phyloP scores from a whole-genome alignment of 2,888 invertebrate genomes.

The Brassicogethes aeneus region DNA sequence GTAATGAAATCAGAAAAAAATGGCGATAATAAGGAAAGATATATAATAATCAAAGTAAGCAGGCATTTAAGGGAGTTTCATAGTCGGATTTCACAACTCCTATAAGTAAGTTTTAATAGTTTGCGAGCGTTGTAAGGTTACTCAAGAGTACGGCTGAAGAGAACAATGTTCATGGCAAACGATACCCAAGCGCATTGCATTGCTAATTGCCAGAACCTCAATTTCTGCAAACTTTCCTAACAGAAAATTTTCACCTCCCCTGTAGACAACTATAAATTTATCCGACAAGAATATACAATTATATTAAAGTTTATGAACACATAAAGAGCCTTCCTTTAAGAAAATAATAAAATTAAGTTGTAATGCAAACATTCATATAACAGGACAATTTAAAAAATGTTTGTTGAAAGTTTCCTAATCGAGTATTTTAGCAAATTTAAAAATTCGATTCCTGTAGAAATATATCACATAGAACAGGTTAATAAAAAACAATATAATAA shows the following conservation, averaged over 20 bases:
- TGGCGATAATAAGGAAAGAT: too few species aligned
- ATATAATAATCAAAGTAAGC: too few species aligned
- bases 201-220: slow-evolving; percentile 30
- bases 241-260: not conserved
- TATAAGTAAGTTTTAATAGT: slow-evolving; percentile 28
- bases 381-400: too few species aligned
- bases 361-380: too few species aligned
- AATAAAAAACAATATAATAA: too few species aligned
- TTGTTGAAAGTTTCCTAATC: too few species aligned
- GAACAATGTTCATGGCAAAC: slow-evolving; percentile 28
- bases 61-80: too few species aligned
- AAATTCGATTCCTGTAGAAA: too few species aligned
- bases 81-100: not conserved
- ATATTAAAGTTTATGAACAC: not conserved
- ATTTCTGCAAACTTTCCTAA: slow-evolving; percentile 12
- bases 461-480: too few species aligned
- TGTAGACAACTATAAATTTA: not conserved
- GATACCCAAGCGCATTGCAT: slow-evolving; percentile 31
- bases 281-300: not conserved
- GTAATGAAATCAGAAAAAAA: too few species aligned
- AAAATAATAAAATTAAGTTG: too few species aligned
- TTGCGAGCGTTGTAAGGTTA: slow-evolving; percentile 23
- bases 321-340: not conserved
- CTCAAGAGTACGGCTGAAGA: slow-evolving; percentile 24
- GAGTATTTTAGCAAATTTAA: too few species aligned